These are phyloP conservation scores for Spodoptera litura DNA, from an alignment of 1,140 invertebrate species.

Conservation along the genomic window DNA sequence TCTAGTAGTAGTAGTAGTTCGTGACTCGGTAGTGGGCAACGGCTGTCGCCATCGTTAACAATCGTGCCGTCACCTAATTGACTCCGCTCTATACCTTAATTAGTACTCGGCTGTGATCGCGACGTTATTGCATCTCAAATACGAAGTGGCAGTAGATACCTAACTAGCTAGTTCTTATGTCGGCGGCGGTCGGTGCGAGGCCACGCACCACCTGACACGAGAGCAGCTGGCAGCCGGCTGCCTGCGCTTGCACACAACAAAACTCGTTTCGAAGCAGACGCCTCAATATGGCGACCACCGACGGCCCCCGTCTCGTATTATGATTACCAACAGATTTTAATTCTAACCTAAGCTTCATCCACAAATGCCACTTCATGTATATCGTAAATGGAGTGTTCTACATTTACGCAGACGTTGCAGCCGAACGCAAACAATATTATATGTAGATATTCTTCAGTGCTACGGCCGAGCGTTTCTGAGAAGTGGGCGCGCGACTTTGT, in stretches of 20 bases:
- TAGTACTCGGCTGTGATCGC: conserved; percentile 55
- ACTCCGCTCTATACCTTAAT: conserved; percentile 60
- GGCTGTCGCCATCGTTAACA: conserved; percentile 51
- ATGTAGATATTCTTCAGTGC: conserved; percentile 44
- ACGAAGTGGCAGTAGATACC: conserved; percentile 22
- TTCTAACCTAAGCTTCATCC: conserved; percentile 12
- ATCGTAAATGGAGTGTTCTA: conserved; percentile 22
- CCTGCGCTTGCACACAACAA: conserved; percentile 73
- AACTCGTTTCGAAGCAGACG: conserved; percentile 80
- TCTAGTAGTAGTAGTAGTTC: conserved; percentile 13
- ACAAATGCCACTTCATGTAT: neutral
- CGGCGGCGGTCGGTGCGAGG: conserved; percentile 65
- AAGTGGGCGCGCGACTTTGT: conserved; percentile 52
- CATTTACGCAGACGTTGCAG: conserved; percentile 30
- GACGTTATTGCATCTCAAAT: conserved; percentile 24
- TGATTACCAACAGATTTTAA: conserved; percentile 44
- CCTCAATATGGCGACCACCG: conserved; percentile 73
- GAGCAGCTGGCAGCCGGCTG: conserved; percentile 80
- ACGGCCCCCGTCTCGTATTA: conserved; percentile 48
- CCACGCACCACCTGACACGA: conserved; percentile 81
- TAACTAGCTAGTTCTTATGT: conserved; percentile 60
- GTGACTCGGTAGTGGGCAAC: conserved; percentile 45
- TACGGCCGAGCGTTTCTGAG: conserved; percentile 52
- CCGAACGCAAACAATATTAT: conserved; percentile 27
- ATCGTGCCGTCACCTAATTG: conserved; percentile 65